A percentile compares a stretch with the other conserved stretches of the same genome.
phyloP scores from a whole-genome alignment of 2,113 vertebrate species.

The Anthoscopus minutus region DNA sequence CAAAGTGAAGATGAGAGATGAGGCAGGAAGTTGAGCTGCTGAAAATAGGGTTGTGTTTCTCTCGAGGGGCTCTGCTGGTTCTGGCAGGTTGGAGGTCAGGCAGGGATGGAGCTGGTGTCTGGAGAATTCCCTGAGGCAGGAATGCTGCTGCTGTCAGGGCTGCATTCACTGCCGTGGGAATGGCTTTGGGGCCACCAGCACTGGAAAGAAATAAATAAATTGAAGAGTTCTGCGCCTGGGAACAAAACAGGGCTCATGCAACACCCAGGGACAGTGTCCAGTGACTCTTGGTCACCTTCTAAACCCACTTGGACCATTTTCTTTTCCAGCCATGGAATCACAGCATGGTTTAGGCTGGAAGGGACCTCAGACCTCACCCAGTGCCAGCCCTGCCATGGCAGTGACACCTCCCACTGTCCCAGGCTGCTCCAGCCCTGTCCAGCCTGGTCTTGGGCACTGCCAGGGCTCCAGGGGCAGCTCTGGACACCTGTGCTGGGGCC shows the following conservation, averaged over 20 bases:
- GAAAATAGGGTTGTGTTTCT: neutral
- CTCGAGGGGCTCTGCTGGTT: neutral
- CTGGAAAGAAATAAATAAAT: neutral
- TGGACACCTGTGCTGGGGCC: neutral
- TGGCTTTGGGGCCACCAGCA: neutral
- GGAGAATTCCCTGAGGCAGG: neutral
- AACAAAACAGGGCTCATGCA: fast-evolving
- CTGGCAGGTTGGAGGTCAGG: neutral
- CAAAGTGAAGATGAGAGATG: neutral
- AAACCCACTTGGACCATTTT: neutral
- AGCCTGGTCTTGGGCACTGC: fast-evolving
- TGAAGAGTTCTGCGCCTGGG: too few species aligned
- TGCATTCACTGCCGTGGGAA: neutral
- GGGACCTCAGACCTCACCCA: neutral
- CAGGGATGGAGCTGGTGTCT: neutral
- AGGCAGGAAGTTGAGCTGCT: neutral
- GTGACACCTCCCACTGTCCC: neutral
- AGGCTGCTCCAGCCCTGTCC: neutral
- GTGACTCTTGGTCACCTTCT: neutral
- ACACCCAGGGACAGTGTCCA: too few species aligned
- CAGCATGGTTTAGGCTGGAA: neutral
- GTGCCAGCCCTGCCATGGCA: neutral
- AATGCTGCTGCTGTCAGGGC: neutral
- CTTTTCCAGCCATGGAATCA: fast-evolving
- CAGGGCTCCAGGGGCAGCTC: neutral